These are phyloP conservation scores for Drosophila kepulauana DNA, from an alignment of 1,140 invertebrate genomes.

Conservation along the genomic window DNA sequence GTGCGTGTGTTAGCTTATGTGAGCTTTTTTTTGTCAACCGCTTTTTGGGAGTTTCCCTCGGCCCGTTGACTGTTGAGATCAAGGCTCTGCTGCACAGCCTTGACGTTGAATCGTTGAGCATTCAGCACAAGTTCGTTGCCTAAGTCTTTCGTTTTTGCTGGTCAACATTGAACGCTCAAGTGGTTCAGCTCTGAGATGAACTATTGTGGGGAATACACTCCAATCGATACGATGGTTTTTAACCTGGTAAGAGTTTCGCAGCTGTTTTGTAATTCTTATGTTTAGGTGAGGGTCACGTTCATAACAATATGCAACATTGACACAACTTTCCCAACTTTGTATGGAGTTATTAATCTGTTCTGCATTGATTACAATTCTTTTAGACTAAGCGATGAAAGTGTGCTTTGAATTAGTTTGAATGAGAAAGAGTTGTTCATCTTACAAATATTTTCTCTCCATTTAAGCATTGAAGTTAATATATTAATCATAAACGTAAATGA, in stretches of 20 bases:
- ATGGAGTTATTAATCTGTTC: background rate
- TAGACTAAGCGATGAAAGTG: background rate
- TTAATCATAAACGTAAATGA: background rate
- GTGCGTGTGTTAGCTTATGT: constrained; percentile 23
- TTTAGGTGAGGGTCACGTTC: constrained; percentile 3
- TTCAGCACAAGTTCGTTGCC: constrained; percentile 54
- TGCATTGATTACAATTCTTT: background rate
- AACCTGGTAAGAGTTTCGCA: background rate
- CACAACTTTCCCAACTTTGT: background rate
- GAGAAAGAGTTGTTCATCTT: background rate
- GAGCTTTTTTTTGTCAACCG: constrained; percentile 45
- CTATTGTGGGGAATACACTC: constrained; percentile 10
- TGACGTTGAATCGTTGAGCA: constrained; percentile 72
- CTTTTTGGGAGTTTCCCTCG: constrained; percentile 63
- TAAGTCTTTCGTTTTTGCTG: constrained; percentile 27
- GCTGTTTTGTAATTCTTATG: background rate
- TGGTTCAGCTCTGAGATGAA: constrained; percentile 13
- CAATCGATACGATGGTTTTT: background rate
- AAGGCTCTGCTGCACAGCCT: constrained; percentile 70
- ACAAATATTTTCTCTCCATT: background rate
- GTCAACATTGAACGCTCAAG: constrained; percentile 26
- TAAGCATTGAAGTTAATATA: background rate
- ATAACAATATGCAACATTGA: no score
- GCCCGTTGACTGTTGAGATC: constrained; percentile 65
- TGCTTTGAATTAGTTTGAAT: background rate